phyloP scores from a whole-genome alignment of 2,888 invertebrate genomes.

The Nomada fucata region DNA sequence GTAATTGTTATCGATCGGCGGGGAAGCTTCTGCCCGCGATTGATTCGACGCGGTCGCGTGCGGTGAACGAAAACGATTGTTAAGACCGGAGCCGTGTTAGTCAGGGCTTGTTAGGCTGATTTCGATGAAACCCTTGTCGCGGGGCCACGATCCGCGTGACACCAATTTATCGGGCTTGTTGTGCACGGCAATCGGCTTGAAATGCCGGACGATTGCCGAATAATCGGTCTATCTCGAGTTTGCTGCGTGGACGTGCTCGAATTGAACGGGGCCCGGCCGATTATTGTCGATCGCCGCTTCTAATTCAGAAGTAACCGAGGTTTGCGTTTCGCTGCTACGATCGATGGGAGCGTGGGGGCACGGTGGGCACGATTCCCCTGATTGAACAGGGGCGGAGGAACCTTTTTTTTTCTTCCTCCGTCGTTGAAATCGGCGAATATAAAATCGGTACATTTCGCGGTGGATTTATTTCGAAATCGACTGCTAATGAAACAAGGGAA shows the following conservation, averaged over 20 bases:
- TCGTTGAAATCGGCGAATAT: background rate
- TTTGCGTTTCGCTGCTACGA: background rate
- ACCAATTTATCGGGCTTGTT: slow-evolving; percentile 54
- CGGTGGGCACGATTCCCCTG: background rate
- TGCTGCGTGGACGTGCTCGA: slow-evolving; percentile 48
- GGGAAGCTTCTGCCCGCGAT: background rate
- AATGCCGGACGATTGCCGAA: slow-evolving; percentile 56
- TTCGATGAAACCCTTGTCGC: slow-evolving; percentile 39
- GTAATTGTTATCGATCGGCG: background rate
- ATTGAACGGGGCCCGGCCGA: slow-evolving; percentile 28
- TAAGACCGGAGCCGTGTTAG: background rate
- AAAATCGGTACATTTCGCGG: too few species aligned
- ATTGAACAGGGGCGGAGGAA: background rate
- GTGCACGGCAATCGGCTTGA: slow-evolving; percentile 56
- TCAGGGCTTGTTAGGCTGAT: slow-evolving; percentile 36
- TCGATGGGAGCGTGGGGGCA: too few species aligned
- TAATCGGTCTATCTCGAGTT: slow-evolving; percentile 45
- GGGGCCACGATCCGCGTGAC: slow-evolving; percentile 40
- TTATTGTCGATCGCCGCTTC: slow-evolving; percentile 51
- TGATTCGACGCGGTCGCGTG: slow-evolving; percentile 13
- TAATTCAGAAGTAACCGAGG: slow-evolving; percentile 53
- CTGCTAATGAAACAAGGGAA: too few species aligned
- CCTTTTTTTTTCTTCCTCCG: background rate
- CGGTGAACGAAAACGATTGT: slow-evolving; percentile 18
- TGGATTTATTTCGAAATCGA: background rate